A percentile compares a stretch with the other conserved stretches of the same genome.
Evolutionary conservation across 2,113 vertebrate species (phyloP).

Genomic region (Mionectes macconnelli): DNA sequence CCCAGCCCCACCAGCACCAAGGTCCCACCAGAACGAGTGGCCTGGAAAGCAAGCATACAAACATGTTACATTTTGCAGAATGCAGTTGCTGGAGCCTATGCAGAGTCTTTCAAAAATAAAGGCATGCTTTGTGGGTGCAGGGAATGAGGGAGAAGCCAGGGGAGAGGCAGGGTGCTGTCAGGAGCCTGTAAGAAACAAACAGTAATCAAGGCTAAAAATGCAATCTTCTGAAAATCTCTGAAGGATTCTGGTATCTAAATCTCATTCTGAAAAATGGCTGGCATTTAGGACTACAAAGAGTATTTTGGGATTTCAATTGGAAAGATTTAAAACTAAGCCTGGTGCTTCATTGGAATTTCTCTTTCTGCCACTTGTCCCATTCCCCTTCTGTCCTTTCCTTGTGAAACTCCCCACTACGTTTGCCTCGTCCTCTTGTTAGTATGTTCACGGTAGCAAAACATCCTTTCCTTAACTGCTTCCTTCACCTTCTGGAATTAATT

Average conservation of each 20-base stretch:
- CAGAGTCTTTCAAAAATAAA: neutral
- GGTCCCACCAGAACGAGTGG: constrained; percentile 88
- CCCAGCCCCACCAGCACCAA: constrained; percentile 90
- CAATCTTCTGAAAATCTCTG: neutral
- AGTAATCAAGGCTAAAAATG: neutral
- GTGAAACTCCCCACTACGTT: neutral
- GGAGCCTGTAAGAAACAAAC: fast-evolving
- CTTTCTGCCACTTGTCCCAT: neutral
- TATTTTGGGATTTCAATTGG: neutral
- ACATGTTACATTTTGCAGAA: neutral
- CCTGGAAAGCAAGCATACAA: constrained; percentile 66
- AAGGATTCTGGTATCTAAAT: neutral
- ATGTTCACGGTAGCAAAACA: neutral
- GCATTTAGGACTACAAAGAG: neutral
- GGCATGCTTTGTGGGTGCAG: neutral
- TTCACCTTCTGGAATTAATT: neutral
- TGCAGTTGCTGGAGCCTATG: neutral
- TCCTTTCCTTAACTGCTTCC: neutral
- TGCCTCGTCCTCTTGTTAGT: neutral
- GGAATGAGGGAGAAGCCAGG: neutral
- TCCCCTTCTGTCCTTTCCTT: neutral
- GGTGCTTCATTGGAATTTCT: neutral
- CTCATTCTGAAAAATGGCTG: neutral
- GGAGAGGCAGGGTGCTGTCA: neutral
- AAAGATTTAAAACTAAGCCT: neutral